phyloP scores from a whole-genome alignment of 2,888 invertebrate genomes.

The Cinara cedri region DNA sequence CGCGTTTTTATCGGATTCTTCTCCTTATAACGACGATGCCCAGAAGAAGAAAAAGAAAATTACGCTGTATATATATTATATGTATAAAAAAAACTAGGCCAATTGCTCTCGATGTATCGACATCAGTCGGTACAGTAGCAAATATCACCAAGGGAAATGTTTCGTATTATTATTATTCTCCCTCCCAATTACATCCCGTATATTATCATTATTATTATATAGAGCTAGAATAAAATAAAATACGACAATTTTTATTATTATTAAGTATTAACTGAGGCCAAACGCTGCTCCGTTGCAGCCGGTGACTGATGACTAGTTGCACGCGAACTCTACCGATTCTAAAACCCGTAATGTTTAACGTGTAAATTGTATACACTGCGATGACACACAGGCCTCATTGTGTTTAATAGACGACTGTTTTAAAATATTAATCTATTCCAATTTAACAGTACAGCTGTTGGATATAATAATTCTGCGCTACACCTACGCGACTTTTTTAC shows the following conservation, averaged over 20 bases:
- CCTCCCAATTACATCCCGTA: neutral
- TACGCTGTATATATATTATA: neutral
- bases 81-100: constrained; percentile 34
- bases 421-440: constrained; percentile 54
- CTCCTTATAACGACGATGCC: neutral
- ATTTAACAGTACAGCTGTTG: constrained; percentile 42
- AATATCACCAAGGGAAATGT: constrained; percentile 21
- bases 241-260: constrained; percentile 2
- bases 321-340: constrained; percentile 15
- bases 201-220: neutral
- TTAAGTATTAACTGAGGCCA: constrained; percentile 6
- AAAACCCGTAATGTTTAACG: constrained; percentile 16
- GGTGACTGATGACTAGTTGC: constrained; percentile 11
- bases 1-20: constrained; percentile 4
- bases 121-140: neutral
- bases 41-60: constrained; percentile 22
- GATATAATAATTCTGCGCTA: neutral
- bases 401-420: constrained; percentile 37
- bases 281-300: constrained; percentile 14
- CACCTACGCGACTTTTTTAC: constrained; percentile 34
- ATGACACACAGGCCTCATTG: constrained; percentile 23
- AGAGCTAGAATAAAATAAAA: constrained; percentile 16
- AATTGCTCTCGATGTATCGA: constrained; percentile 21
- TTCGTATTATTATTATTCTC: constrained; percentile 3
- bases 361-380: constrained; percentile 40